phyloP scores from a whole-genome alignment of 2,888 invertebrate species.

The Phorcus lineatus region DNA sequence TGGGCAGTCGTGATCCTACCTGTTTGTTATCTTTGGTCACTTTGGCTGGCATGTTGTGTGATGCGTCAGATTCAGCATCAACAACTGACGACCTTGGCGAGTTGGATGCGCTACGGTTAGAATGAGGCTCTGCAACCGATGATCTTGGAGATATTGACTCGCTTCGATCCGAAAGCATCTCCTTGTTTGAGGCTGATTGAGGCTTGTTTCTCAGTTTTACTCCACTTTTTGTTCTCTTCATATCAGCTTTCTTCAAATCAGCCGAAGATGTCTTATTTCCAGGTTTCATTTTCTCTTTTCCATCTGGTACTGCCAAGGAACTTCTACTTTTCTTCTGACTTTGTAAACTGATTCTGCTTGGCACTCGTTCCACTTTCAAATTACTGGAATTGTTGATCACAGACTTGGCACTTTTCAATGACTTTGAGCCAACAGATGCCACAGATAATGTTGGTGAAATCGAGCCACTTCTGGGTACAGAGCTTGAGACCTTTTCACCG shows the following conservation, averaged over 20 bases:
- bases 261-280: neutral
- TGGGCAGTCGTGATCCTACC: neutral
- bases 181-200: too few relatives aligned
- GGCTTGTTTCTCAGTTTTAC: neutral
- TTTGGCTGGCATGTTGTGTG: neutral
- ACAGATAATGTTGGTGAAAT: neutral
- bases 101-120: neutral
- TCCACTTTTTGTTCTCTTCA: neutral
- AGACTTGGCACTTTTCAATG: neutral
- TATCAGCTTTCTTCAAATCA: neutral
- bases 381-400: neutral
- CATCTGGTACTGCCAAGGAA: neutral
- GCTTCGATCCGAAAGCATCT: too few relatives aligned
- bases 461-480: neutral
- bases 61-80: neutral
- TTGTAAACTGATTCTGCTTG: neutral
- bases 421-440: neutral
- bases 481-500: neutral
- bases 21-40: neutral
- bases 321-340: neutral
- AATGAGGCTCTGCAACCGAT: too few relatives aligned
- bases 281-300: neutral
- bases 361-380: neutral
- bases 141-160: too few relatives aligned
- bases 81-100: conserved; percentile 19